A percentile compares a stretch with the other conserved stretches of the same genome.
Conservation (phyloP, 2,113 vertebrate species). For the Tetraodon nigroviridis region DNA sequence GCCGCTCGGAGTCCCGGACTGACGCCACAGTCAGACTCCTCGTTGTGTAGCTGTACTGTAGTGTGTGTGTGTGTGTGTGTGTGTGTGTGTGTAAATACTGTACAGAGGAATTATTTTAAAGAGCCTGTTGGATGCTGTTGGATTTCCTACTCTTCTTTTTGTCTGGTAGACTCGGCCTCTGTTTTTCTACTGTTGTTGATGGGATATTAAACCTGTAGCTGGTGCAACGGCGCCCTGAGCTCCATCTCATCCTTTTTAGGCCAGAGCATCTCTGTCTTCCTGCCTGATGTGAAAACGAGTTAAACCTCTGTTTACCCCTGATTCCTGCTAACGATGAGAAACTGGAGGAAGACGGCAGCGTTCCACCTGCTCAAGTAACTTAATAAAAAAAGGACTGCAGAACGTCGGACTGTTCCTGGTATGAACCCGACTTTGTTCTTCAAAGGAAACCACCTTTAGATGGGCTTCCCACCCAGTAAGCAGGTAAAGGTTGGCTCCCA, state of each 20-base stretch:
- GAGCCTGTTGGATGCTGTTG: conserved; percentile 72
- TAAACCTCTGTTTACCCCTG: no score
- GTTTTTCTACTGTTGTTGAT: conserved; percentile 75
- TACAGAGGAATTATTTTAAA: conserved; percentile 95
- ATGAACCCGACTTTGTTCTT: no score
- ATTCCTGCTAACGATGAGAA: no score
- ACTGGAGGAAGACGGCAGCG: no score
- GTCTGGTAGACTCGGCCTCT: conserved; percentile 65
- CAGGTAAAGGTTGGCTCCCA: no score
- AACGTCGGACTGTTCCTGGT: no score
- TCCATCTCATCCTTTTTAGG: conserved; percentile 34
- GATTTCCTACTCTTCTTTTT: conserved; percentile 63
- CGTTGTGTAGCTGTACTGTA: conserved; percentile 53
- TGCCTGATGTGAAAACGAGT: no score
- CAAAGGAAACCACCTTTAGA: no score
- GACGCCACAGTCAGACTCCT: conserved; percentile 18
- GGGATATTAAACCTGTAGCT: conserved; percentile 74
- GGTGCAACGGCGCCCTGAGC: conserved; percentile 55
- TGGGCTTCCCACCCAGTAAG: no score
- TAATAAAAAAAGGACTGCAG: no score
- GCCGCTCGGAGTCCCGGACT: conserved; percentile 18
- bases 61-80: conserved; percentile 34
- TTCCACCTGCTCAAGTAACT: no score
- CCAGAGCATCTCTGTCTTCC: neutral
- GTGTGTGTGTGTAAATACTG: conserved; percentile 87